A percentile compares a stretch with the other conserved stretches of the same genome.
phyloP scores from a whole-genome alignment of 30 jellyfish, hydroid and myxozoan genomes.

The Nemopilema nomurai region DNA sequence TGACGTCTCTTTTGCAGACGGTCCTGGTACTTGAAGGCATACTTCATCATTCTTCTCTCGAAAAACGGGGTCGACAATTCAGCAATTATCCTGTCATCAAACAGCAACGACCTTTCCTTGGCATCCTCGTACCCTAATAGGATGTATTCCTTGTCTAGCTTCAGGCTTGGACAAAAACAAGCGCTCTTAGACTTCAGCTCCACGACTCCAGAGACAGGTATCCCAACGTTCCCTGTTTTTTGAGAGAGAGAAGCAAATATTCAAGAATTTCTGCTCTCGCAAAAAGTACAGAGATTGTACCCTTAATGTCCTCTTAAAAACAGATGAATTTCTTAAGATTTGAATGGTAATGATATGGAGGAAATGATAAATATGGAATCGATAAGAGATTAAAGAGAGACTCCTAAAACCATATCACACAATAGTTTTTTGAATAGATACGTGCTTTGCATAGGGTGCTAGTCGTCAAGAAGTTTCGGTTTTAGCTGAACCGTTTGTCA shows the following conservation, averaged over 20 bases:
- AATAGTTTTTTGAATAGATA: no score
- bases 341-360: no score
- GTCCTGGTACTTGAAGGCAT: slow-evolving; percentile 34
- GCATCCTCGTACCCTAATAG: slow-evolving; percentile 44
- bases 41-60: slow-evolving; percentile 31
- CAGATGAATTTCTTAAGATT: no score
- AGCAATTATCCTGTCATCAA: slow-evolving; percentile 16
- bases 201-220: slow-evolving; percentile 1
- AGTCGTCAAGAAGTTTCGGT: no score
- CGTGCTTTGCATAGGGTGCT: no score
- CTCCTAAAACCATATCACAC: no score
- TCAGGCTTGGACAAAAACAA: slow-evolving; percentile 44
- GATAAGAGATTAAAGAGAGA: no score
- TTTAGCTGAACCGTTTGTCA: no score
- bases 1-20: slow-evolving; percentile 22
- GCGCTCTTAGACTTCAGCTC: slow-evolving; percentile 21
- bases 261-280: no score
- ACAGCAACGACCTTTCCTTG: background rate
- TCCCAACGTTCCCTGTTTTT: slow-evolving; percentile 13
- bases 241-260: background rate
- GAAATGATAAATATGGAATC: no score
- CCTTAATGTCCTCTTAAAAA: no score
- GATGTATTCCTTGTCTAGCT: slow-evolving; percentile 29
- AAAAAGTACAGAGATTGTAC: no score
- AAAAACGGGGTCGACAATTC: slow-evolving; percentile 7